phyloP scores from a whole-genome alignment of 1,140 invertebrate species.

The Tetragnatha versicolor region DNA sequence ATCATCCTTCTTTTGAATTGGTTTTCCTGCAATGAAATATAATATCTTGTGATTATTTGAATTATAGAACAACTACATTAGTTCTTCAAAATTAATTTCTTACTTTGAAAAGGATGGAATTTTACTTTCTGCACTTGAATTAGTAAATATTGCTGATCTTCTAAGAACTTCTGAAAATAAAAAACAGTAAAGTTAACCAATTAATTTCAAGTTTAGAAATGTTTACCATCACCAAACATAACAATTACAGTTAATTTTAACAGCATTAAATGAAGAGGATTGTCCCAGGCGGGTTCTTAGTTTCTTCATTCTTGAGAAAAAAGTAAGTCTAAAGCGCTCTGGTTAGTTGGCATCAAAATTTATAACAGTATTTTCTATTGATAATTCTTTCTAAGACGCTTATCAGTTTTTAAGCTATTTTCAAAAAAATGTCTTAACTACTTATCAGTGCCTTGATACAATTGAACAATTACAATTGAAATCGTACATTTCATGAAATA shows the following conservation, averaged over 20 bases:
- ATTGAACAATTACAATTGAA: too few species aligned
- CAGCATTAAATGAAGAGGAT: neutral
- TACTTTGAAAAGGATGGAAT: constrained; percentile 32
- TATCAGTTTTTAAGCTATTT: too few species aligned
- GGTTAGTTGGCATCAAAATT: neutral
- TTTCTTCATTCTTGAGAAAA: neutral
- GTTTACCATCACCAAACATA: neutral
- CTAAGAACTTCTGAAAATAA: constrained; percentile 11
- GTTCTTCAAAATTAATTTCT: neutral
- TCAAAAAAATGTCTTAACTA: too few species aligned
- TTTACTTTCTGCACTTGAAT: constrained; percentile 21
- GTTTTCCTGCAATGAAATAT: constrained; percentile 6
- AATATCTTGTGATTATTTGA: too few species aligned
- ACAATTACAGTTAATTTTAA: neutral
- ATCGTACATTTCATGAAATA: too few species aligned
- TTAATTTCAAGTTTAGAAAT: too few species aligned
- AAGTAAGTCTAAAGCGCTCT: neutral
- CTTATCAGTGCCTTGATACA: too few species aligned
- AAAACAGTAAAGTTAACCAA: neutral
- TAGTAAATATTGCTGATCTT: constrained; percentile 21
- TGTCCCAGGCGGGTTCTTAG: neutral
- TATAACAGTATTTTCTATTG: neutral
- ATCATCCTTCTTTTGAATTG: neutral
- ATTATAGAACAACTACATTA: too few species aligned
- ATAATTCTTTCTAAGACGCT: too few species aligned